phyloP scores from a whole-genome alignment of 2,797 vertebrate genomes.

The Lophius americanus region DNA sequence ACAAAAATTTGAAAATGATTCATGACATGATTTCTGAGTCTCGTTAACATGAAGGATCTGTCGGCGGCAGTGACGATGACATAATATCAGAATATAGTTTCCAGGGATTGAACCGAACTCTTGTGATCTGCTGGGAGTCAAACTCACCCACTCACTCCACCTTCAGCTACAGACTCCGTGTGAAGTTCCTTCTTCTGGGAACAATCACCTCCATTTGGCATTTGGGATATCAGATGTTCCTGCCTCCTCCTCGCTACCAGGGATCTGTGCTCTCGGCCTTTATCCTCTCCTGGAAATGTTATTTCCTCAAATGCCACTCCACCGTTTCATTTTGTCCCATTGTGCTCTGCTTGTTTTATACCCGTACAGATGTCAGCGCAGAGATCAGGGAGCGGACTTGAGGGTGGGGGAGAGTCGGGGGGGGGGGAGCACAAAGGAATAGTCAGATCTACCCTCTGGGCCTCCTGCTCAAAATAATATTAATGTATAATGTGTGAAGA shows the following conservation, averaged over 20 bases:
- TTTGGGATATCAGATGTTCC: slow-evolving; percentile 51
- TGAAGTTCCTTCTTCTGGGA: slow-evolving; percentile 54
- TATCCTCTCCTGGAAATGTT: slow-evolving; percentile 51
- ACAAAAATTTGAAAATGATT: too few relatives aligned
- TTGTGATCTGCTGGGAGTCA: slow-evolving; percentile 31
- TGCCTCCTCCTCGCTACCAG: slow-evolving; percentile 28
- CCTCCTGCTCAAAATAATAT: slow-evolving; percentile 63
- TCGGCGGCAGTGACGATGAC: too few relatives aligned
- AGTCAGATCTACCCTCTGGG: slow-evolving; percentile 53
- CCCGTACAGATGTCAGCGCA: slow-evolving; percentile 51
- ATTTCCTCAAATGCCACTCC: slow-evolving; percentile 62
- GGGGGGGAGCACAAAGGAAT: slow-evolving; percentile 51
- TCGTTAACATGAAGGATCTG: too few relatives aligned
- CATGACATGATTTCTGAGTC: too few relatives aligned
- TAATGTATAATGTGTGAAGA: slow-evolving; percentile 66
- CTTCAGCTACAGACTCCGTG: slow-evolving; percentile 26
- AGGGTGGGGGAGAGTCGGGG: slow-evolving; percentile 32
- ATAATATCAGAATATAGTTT: too few relatives aligned
- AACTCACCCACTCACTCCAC: slow-evolving; percentile 19
- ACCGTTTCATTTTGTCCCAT: slow-evolving; percentile 58
- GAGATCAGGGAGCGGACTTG: slow-evolving; percentile 49
- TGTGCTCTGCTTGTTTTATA: slow-evolving; percentile 48
- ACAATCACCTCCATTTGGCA: slow-evolving; percentile 35
- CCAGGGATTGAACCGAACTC: slow-evolving; percentile 4
- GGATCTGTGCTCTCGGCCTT: slow-evolving; percentile 36